A percentile compares a stretch with the other conserved stretches of the same genome.
Evolutionary conservation across 2,888 invertebrate species (phyloP).

Genomic region (Quadriops clusia): DNA sequence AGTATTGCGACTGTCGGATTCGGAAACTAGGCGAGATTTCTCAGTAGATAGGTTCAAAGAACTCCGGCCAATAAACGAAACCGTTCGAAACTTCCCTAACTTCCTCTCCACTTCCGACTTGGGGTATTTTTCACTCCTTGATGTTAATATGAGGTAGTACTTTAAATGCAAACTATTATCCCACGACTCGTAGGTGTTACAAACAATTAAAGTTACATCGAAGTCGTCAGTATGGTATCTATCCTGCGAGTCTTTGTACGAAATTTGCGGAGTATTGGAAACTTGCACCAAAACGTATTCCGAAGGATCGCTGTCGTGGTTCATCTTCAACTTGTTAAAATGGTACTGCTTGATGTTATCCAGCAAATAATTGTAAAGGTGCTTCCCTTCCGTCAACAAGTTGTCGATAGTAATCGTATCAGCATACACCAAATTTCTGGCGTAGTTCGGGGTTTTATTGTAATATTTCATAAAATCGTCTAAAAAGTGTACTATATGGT

Average conservation of each 20-base stretch:
- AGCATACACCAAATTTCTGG: conserved; percentile 58
- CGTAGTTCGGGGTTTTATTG: conserved; percentile 63
- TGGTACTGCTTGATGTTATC: conserved; percentile 53
- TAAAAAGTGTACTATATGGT: conserved; percentile 60
- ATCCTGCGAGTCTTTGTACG: conserved; percentile 48
- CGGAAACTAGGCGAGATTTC: conserved; percentile 20
- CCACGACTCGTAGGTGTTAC: conserved; percentile 36
- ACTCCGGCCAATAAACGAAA: too few relatives aligned
- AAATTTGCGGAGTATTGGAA: conserved; percentile 43
- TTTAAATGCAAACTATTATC: conserved; percentile 39
- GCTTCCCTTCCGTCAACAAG: conserved; percentile 49
- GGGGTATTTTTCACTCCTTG: conserved; percentile 47
- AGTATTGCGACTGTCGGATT: too few relatives aligned
- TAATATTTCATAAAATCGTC: conserved; percentile 69
- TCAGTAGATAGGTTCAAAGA: too few relatives aligned
- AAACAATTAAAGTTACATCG: conserved; percentile 53
- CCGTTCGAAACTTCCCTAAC: conserved; percentile 50
- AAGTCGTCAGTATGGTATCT: conserved; percentile 52
- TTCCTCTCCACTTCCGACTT: conserved; percentile 47
- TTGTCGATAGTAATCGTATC: conserved; percentile 46
- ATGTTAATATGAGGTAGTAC: conserved; percentile 50
- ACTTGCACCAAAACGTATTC: conserved; percentile 55
- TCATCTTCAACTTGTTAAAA: conserved; percentile 56
- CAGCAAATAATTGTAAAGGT: conserved; percentile 58
- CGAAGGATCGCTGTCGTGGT: conserved; percentile 29